phyloP scores from a whole-genome alignment of 2,113 vertebrate genomes.

The Tichodroma muraria region DNA sequence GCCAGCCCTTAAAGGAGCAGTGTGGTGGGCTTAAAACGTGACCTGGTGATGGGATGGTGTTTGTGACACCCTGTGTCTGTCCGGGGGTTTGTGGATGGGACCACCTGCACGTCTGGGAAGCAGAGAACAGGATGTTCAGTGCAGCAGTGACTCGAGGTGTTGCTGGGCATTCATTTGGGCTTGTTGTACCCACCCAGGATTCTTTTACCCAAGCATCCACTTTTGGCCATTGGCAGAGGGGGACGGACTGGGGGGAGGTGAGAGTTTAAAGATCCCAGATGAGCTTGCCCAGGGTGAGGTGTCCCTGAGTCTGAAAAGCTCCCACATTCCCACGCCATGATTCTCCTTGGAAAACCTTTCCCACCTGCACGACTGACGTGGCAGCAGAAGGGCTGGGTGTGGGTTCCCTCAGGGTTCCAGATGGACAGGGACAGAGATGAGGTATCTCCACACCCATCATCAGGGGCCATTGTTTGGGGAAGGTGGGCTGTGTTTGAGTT shows the following conservation, averaged over 20 bases:
- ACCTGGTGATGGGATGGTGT: not conserved
- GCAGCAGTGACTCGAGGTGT: not conserved
- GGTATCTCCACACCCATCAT: fast-evolving
- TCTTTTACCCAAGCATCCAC: not conserved
- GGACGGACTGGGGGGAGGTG: not conserved
- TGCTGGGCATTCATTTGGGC: not conserved
- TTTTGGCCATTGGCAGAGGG: not conserved
- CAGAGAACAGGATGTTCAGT: not conserved
- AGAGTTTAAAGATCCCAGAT: not conserved
- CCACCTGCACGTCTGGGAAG: not conserved
- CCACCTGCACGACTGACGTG: not conserved
- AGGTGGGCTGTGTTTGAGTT: not conserved
- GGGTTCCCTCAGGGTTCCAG: not conserved
- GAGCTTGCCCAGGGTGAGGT: not conserved
- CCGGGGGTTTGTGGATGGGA: not conserved
- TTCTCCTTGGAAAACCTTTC: not conserved
- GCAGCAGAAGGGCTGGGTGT: not conserved
- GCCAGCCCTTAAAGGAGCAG: not conserved
- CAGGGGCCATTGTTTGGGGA: not conserved
- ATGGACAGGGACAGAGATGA: not conserved
- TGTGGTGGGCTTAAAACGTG: not conserved
- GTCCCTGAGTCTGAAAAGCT: not conserved
- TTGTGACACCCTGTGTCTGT: not conserved
- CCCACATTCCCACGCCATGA: too few species aligned
- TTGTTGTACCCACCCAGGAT: not conserved